These are phyloP conservation scores for Phalloptychus januarius DNA, from an alignment of 2,797 vertebrate genomes.

Conservation along the genomic window DNA sequence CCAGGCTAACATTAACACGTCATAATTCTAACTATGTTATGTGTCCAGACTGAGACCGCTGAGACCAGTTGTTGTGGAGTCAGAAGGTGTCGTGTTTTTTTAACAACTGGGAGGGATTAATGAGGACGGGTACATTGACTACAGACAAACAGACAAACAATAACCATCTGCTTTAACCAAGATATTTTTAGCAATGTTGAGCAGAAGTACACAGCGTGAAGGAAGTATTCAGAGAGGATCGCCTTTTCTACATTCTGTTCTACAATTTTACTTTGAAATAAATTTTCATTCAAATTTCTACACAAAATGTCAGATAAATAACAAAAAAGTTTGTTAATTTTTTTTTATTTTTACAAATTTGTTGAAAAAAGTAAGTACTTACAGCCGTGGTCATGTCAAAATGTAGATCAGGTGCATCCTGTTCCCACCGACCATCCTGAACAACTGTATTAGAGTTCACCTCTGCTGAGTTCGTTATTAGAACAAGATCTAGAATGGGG, in stretches of 20 bases:
- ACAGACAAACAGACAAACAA: constrained; percentile 24
- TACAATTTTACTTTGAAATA: not conserved
- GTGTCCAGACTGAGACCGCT: constrained; percentile 33
- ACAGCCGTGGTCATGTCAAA: not conserved
- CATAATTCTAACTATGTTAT: constrained; percentile 45
- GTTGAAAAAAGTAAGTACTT: not conserved
- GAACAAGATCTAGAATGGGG: not conserved
- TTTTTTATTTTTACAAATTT: not conserved
- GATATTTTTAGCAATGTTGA: constrained; percentile 8
- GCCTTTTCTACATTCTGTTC: not conserved
- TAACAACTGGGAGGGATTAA: constrained; percentile 23
- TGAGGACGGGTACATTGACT: constrained; percentile 32
- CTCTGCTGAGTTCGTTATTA: not conserved
- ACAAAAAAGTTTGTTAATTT: not conserved
- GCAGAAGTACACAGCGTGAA: not conserved
- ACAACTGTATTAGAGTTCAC: not conserved
- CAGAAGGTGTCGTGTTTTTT: constrained; percentile 18
- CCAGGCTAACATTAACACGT: constrained; percentile 19
- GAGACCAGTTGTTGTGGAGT: constrained; percentile 37
- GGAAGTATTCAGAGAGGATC: not conserved
- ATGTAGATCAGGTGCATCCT: not conserved
- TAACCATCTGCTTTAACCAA: constrained; percentile 24
- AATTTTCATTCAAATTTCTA: not conserved
- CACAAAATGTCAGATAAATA: not conserved
- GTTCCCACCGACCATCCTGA: not conserved